Conservation (phyloP, 1,140 invertebrate genomes). For the Ips nitidus region DNA sequence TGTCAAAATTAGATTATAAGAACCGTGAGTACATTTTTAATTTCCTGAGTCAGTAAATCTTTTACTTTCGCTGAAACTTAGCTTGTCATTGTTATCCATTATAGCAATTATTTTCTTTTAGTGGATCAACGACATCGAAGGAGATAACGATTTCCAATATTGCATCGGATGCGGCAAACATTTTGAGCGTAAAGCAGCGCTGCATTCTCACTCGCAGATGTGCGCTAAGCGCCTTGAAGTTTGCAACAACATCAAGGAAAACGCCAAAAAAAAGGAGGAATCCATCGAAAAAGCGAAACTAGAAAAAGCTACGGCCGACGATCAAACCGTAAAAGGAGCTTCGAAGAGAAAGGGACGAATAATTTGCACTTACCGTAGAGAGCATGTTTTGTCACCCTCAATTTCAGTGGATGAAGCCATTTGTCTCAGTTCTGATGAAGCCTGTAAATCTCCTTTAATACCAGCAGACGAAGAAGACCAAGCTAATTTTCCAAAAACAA, state of each 20-base stretch:
- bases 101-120: slow-evolving; percentile 48
- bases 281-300: slow-evolving; percentile 30
- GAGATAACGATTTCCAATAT: slow-evolving; percentile 58
- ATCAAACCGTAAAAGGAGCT: slow-evolving; percentile 37
- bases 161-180: slow-evolving; percentile 68
- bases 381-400: slow-evolving; percentile 1
- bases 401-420: slow-evolving; percentile 5
- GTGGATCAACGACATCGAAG: slow-evolving; percentile 63
- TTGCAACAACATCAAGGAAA: slow-evolving; percentile 44
- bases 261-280: slow-evolving; percentile 34
- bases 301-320: slow-evolving; percentile 27
- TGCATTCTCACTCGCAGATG: slow-evolving; percentile 63
- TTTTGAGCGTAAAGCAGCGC: slow-evolving; percentile 67
- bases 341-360: slow-evolving; percentile 39
- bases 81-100: background rate
- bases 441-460: background rate
- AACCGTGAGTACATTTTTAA: no score
- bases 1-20: no score
- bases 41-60: background rate
- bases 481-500: background rate
- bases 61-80: no score
- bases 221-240: slow-evolving; percentile 51
- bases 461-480: background rate
- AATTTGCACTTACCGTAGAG: slow-evolving; percentile 17
- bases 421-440: slow-evolving; percentile 13